Evolutionary conservation across 2,888 invertebrate species (phyloP).

Genomic region (Drosophila meridiana): DNA sequence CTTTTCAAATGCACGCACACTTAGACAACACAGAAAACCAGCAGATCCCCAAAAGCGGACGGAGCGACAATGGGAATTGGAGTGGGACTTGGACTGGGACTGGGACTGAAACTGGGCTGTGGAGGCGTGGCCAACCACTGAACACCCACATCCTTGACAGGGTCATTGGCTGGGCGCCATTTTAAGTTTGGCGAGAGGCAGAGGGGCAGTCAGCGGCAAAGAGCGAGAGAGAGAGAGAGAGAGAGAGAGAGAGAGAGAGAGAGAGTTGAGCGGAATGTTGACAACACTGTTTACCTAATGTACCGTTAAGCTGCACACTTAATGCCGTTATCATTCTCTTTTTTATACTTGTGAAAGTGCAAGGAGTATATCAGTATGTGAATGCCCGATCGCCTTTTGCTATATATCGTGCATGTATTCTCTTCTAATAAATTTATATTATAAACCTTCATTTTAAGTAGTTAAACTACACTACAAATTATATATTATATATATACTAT

Average conservation of each 20-base stretch:
- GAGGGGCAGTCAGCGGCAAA: not conserved
- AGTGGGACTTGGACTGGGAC: not conserved
- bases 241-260: not conserved
- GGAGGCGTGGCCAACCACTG: slow-evolving; percentile 2
- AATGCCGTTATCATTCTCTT: slow-evolving; percentile 61
- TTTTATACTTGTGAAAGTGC: not conserved
- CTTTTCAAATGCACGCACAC: slow-evolving; percentile 75
- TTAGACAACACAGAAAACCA: slow-evolving; percentile 35
- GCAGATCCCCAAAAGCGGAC: slow-evolving; percentile 9
- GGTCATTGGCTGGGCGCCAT: slow-evolving; percentile 64
- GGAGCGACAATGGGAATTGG: not conserved
- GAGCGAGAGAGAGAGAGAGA: not conserved
- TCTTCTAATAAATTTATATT: not conserved
- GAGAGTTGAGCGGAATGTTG: slow-evolving; percentile 42
- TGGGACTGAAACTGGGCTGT: not conserved
- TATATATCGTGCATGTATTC: accelerated
- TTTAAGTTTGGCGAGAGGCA: slow-evolving; percentile 51
- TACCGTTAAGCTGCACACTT: slow-evolving; percentile 76
- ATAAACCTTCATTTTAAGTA: too few species aligned
- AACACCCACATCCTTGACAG: slow-evolving; percentile 47
- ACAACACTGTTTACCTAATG: slow-evolving; percentile 77
- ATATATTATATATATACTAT: too few species aligned
- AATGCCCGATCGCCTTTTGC: not conserved
- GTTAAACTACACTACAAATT: too few species aligned
- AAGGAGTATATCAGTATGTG: not conserved